phyloP scores from a whole-genome alignment of 2,888 invertebrate genomes.

The Sphecodes monilicornis region DNA sequence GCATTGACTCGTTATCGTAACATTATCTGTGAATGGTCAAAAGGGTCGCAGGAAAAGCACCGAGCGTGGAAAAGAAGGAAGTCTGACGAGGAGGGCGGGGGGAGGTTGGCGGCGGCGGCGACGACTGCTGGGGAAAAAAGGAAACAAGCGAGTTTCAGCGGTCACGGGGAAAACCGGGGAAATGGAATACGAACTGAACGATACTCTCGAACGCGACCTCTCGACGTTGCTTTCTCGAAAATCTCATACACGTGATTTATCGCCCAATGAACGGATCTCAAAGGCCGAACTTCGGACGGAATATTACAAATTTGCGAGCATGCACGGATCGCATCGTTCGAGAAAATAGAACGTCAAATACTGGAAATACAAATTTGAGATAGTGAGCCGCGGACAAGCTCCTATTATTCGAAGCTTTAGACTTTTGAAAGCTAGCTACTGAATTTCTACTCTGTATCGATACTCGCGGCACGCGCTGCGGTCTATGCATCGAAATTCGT shows the following conservation, averaged over 20 bases:
- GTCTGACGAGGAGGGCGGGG: not conserved
- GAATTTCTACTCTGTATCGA: not conserved
- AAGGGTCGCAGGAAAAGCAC: conserved; percentile 51
- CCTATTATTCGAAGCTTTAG: not conserved
- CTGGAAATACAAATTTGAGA: not conserved
- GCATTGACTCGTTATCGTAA: conserved; percentile 69
- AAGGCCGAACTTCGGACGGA: not conserved
- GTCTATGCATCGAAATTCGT: not conserved
- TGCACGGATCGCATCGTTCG: not conserved
- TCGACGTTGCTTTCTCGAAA: conserved; percentile 7
- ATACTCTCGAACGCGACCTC: conserved; percentile 22
- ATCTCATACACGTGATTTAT: conserved; percentile 33
- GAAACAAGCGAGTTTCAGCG: conserved; percentile 43
- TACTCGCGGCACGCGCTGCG: not conserved
- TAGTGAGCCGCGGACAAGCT: not conserved
- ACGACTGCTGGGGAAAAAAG: conserved; percentile 26
- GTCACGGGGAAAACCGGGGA: conserved; percentile 29
- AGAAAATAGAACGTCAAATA: not conserved
- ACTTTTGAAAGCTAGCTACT: not conserved
- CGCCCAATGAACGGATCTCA: conserved; percentile 3
- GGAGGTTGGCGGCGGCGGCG: not conserved
- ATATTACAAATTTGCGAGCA: not conserved
- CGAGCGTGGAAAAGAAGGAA: conserved; percentile 42
- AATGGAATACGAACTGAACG: conserved; percentile 40
- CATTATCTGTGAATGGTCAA: conserved; percentile 62